phyloP scores from a whole-genome alignment of 2,888 invertebrate species.

The Folsomia manolachei region DNA sequence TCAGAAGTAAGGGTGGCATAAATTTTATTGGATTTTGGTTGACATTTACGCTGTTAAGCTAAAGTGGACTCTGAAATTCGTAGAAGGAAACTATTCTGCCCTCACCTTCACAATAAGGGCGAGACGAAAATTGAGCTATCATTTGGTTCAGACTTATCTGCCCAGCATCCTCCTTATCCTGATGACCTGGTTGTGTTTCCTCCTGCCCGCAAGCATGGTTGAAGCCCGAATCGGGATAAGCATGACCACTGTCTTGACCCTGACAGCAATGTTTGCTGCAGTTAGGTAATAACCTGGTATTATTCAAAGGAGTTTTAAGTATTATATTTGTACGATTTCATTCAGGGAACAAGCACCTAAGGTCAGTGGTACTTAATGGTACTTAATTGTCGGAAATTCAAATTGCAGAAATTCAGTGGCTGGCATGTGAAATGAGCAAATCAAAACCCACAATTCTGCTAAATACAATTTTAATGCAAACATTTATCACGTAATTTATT shows the following conservation, averaged over 20 bases:
- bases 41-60: too few species aligned
- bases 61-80: neutral
- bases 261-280: conserved; percentile 3
- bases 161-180: neutral
- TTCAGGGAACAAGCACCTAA: neutral
- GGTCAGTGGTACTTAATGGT: too few species aligned
- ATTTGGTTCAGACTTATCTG: neutral
- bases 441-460: too few species aligned
- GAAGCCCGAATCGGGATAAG: conserved; percentile 6
- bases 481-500: too few species aligned
- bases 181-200: conserved; percentile 5
- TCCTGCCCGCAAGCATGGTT: neutral
- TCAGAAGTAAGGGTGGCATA: neutral
- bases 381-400: too few species aligned
- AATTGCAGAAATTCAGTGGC: too few species aligned
- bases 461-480: too few species aligned
- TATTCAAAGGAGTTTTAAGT: neutral
- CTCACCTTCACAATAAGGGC: neutral
- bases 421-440: too few species aligned
- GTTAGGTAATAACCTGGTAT: neutral
- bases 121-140: neutral
- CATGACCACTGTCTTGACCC: neutral
- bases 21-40: neutral
- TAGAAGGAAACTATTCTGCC: neutral
- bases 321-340: neutral